These are phyloP conservation scores for Trochalopteron elliotii DNA, from an alignment of 2,113 vertebrate species.

Conservation along the genomic window DNA sequence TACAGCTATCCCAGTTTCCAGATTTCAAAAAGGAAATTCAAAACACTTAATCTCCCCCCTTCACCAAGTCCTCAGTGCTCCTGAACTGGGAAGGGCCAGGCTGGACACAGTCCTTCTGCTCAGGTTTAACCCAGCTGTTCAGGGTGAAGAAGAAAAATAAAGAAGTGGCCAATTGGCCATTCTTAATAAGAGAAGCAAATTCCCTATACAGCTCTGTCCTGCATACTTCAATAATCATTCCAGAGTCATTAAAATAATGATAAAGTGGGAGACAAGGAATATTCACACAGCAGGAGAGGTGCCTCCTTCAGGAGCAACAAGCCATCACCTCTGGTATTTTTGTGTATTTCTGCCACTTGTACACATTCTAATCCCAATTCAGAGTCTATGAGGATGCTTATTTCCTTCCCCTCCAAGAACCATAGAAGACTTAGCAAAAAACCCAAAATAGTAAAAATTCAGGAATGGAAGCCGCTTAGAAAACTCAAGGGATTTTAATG, in stretches of 20 bases:
- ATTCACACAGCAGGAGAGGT: background rate
- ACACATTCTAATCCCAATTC: background rate
- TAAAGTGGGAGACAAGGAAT: background rate
- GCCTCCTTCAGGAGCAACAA: background rate
- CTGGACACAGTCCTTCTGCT: background rate
- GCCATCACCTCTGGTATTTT: background rate
- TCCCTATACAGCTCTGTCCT: background rate
- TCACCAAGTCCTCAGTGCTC: background rate
- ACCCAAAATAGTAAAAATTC: background rate
- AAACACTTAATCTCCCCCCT: background rate
- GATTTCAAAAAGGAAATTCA: background rate
- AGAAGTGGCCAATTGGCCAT: fast-evolving
- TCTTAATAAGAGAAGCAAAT: background rate
- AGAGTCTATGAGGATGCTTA: background rate
- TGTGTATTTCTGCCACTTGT: background rate
- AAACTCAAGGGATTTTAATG: conserved; percentile 61
- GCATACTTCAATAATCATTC: background rate
- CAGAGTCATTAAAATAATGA: background rate
- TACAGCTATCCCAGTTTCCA: background rate
- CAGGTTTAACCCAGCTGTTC: background rate
- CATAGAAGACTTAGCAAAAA: background rate
- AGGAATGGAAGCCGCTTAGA: conserved; percentile 56
- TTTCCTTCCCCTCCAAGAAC: background rate
- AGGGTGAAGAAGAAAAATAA: background rate
- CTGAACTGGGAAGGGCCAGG: background rate